Base-by-base conservation (phyloP, 2,797 vertebrate genomes). In the Bryconaethiops microstoma region DNA sequence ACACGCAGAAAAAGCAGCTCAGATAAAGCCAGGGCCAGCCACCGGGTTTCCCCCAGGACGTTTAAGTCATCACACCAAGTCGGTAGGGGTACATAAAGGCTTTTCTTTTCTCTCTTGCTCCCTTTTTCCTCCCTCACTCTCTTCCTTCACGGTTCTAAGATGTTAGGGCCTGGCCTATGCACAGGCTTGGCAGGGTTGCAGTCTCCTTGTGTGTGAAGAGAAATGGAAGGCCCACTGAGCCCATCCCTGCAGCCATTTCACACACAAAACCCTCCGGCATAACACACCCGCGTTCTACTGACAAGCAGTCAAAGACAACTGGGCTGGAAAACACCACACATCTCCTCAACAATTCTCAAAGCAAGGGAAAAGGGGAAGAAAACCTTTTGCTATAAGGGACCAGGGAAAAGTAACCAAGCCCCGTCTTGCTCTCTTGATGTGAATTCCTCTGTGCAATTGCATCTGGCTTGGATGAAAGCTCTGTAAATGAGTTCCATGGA, bases 1-100 rank as follows among this genome's bases (percentile, higher is more conserved):
- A 55, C 39, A 68, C 69, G 57, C 69, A 70, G 21, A 17, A 68
- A 69, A 39, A 69, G 74, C 54, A 35, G 21, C 79, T 77, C 72
- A 55, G 54, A 64, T 54, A 64, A 74, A 79, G 68, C 71, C 70
- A 7, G 42, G 48, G 60, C 40, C 25, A 75, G 72, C 65, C 54
- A 78, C 72, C 55, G 86, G 87, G 84, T 84, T 59, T 90, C 90
- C 88, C 89, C 84, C 74, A 4, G 57, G 52, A 84, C 86, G 88
- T 86, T 89, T 73, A 86, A 88, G 85, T 85, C 82, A 83, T 90
- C 87, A 86, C 54, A 23, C 55, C 16, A 59, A 82, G 84, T 83
- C 65, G n/a, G 60, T 65, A 78, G 9, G 62, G 62, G 74, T 59
- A 42, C 42, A 80, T 86, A 86, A 84, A 76, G 79, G 77, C 80